Conservation (phyloP, 2,113 vertebrate species). For the Microcebus tavaratra region DNA sequence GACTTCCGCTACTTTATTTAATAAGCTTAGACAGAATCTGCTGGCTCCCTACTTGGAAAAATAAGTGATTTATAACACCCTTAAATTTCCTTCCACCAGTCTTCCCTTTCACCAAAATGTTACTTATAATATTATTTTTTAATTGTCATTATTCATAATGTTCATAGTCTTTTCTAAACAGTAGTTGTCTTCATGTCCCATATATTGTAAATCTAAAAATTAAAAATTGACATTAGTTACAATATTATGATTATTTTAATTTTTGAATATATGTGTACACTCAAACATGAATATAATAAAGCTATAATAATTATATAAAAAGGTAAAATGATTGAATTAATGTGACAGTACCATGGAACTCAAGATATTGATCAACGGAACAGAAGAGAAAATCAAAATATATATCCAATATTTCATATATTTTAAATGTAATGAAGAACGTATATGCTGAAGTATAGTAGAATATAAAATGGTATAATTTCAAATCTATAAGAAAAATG, state of each 20-base stretch:
- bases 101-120: background rate
- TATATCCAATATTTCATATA: background rate
- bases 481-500: background rate
- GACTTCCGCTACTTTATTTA: background rate
- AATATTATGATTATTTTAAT: background rate
- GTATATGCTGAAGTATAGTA: background rate
- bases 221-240: background rate
- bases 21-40: background rate
- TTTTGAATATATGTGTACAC: background rate
- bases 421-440: background rate
- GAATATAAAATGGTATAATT: background rate
- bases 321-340: conserved; percentile 12
- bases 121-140: conserved; percentile 9
- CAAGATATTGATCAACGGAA: background rate
- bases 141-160: conserved; percentile 35
- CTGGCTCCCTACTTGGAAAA: background rate
- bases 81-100: background rate
- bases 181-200: background rate
- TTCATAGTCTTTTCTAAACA: background rate
- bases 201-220: conserved; percentile 23
- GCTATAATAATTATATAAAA: background rate
- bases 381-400: background rate
- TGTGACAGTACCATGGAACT: background rate
- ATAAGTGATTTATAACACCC: background rate
- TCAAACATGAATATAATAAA: conserved; percentile 6